These are phyloP conservation scores for Leptopilina syphax DNA, from an alignment of 2,888 invertebrate genomes.

Conservation along the genomic window DNA sequence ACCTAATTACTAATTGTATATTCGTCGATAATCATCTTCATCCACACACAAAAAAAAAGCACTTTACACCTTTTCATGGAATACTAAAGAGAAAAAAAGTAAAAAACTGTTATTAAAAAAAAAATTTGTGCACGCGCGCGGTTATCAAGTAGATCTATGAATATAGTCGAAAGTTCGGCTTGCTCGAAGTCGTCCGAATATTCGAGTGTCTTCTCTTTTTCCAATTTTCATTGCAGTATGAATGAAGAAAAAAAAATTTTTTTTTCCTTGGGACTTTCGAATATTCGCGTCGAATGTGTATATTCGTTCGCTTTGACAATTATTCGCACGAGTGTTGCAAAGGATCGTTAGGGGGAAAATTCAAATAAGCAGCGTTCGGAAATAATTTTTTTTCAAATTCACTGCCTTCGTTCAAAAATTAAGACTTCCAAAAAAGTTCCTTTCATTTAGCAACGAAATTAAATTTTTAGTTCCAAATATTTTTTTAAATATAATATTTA, in stretches of 20 bases:
- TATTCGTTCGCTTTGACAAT: slow-evolving; percentile 41
- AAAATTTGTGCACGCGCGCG: slow-evolving; percentile 39
- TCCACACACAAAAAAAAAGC: slow-evolving; percentile 9
- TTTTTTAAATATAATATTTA: too few species aligned
- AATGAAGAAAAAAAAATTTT: not conserved
- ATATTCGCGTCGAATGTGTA: slow-evolving; percentile 39
- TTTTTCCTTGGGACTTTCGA: not conserved
- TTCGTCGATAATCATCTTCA: slow-evolving; percentile 35
- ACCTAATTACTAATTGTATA: slow-evolving; percentile 11
- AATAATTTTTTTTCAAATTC: not conserved
- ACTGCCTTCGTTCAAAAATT: too few species aligned
- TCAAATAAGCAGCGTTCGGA: slow-evolving; percentile 8
- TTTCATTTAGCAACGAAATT: too few species aligned
- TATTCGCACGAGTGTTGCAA: slow-evolving; percentile 30
- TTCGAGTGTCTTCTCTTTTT: not conserved
- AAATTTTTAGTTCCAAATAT: too few species aligned
- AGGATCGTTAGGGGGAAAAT: not conserved
- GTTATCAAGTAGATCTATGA: slow-evolving; percentile 32
- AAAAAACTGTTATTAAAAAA: slow-evolving; percentile 16
- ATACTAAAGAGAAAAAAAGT: slow-evolving; percentile 15
- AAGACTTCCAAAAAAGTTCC: too few species aligned
- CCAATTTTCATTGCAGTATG: not conserved
- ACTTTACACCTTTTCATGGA: slow-evolving; percentile 27
- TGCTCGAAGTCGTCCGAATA: slow-evolving; percentile 36
- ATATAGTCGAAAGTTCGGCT: slow-evolving; percentile 40